Conservation (phyloP, 2,113 vertebrate species). For the Leucoraja erinaceus region DNA sequence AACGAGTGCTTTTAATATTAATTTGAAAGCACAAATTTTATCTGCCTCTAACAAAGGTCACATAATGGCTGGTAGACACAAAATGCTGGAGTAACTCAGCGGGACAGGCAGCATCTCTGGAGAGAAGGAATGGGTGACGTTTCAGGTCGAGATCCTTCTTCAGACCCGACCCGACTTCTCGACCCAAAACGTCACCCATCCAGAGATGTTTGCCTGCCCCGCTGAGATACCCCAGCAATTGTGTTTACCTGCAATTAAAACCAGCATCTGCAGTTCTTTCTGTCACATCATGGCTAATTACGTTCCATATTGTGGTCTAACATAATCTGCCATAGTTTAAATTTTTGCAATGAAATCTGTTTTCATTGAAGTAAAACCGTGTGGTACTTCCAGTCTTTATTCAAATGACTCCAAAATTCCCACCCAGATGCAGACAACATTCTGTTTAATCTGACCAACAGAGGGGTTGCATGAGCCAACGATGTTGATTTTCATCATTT, state of each 20-base stretch:
- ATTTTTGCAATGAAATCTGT: constrained; percentile 41
- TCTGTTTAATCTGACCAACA: not conserved
- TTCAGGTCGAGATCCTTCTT: no score
- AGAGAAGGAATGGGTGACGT: no score
- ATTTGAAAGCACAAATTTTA: constrained; percentile 41
- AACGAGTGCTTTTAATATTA: constrained; percentile 43
- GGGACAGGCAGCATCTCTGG: no score
- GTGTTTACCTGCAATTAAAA: no score
- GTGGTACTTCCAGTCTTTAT: not conserved
- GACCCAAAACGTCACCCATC: no score
- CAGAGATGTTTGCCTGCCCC: no score
- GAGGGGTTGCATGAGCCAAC: not conserved
- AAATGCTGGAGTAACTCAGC: no score
- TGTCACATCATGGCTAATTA: no score
- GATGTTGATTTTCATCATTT: not conserved
- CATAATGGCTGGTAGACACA: constrained; percentile 41
- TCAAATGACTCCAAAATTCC: not conserved
- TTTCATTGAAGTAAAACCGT: constrained; percentile 19
- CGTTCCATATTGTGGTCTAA: constrained; percentile 40
- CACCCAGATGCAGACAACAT: not conserved
- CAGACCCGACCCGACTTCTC: no score
- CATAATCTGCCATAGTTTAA: constrained; percentile 43
- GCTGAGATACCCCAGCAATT: no score
- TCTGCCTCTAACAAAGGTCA: constrained; percentile 45
- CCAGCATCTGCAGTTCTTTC: no score